phyloP scores from a whole-genome alignment of 2,113 vertebrate genomes.

The Catharus minimus region DNA sequence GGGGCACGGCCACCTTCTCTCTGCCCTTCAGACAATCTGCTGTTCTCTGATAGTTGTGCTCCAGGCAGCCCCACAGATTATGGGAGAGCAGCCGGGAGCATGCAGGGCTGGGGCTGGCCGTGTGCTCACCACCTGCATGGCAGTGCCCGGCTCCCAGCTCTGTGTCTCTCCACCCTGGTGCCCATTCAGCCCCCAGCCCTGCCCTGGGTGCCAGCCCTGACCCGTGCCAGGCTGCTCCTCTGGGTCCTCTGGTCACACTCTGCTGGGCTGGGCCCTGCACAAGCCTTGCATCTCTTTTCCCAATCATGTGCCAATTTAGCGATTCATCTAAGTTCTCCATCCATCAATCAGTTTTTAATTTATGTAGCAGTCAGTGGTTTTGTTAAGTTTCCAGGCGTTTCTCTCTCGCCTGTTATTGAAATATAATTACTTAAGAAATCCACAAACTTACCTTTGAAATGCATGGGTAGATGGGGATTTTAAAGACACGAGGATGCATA shows the following conservation, averaged over 20 bases:
- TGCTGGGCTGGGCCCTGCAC: background rate
- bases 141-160: background rate
- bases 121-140: rapidly evolving
- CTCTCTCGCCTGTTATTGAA: conserved; percentile 35
- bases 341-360: conserved; percentile 41
- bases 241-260: rapidly evolving
- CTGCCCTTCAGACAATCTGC: rapidly evolving
- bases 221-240: background rate
- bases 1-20: background rate
- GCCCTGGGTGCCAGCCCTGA: rapidly evolving
- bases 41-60: background rate
- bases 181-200: background rate
- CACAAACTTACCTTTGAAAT: conserved; percentile 45
- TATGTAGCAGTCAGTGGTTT: background rate
- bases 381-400: background rate
- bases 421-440: conserved; percentile 39
- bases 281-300: conserved; percentile 18
- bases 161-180: rapidly evolving
- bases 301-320: conserved; percentile 50
- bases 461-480: conserved; percentile 43
- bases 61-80: too few relatives aligned
- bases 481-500: conserved; percentile 37
- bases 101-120: rapidly evolving
- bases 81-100: background rate
- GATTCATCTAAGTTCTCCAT: conserved; percentile 40